Conservation (phyloP, 92 coral and sea anemone species). For the Muricea muricata region DNA sequence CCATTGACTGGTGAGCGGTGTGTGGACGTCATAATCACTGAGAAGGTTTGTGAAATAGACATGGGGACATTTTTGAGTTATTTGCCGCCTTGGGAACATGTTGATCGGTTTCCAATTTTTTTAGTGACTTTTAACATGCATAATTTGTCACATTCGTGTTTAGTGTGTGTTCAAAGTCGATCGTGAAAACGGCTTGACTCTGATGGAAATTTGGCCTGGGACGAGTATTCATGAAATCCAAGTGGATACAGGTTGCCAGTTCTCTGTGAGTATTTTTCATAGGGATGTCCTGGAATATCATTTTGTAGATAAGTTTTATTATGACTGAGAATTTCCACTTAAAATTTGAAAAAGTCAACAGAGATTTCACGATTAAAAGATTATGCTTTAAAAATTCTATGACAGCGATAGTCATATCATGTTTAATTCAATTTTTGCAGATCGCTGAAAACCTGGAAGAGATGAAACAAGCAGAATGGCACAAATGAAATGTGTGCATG, state of each 20-base stretch:
- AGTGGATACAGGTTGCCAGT: conserved; percentile 85
- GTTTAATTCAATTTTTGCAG: not conserved
- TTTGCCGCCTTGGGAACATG: too few species aligned
- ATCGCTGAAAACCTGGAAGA: conserved; percentile 33
- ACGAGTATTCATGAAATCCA: conserved; percentile 86
- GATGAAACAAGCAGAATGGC: conserved; percentile 42
- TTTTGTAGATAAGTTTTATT: too few species aligned
- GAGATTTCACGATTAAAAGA: too few species aligned
- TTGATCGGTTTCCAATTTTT: not conserved
- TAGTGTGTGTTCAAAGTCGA: conserved; percentile 96
- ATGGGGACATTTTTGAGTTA: too few species aligned
- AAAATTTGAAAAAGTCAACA: too few species aligned
- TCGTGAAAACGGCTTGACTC: conserved; percentile 80
- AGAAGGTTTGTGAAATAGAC: conserved; percentile 69
- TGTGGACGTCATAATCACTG: conserved; percentile 92
- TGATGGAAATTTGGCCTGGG: conserved; percentile 84
- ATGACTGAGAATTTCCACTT: too few species aligned
- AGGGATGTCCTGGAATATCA: too few species aligned
- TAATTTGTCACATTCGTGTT: not conserved
- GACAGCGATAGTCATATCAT: not conserved
- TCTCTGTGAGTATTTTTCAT: conserved; percentile 68
- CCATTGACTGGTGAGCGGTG: conserved; percentile 93
- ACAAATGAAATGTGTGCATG: not conserved
- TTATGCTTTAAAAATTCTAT: too few species aligned
- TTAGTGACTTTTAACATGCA: too few species aligned